A percentile compares a stretch with the other conserved stretches of the same genome.
phyloP scores from a whole-genome alignment of 2,797 vertebrate genomes.

The Chelidonichthys spinosus region DNA sequence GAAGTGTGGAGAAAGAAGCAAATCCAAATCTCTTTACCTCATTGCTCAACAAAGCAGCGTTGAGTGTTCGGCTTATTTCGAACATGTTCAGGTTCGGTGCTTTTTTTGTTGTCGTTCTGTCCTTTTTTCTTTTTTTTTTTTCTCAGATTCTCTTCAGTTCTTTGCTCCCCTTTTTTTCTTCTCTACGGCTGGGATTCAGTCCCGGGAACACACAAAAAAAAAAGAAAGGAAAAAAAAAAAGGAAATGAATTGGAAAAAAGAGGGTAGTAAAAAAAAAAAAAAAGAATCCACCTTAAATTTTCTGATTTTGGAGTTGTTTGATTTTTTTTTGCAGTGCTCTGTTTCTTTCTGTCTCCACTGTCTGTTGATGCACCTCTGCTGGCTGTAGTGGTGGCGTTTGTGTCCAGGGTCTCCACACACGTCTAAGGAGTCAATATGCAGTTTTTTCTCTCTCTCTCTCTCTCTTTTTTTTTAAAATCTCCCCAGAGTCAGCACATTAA shows the following conservation, averaged over 20 bases:
- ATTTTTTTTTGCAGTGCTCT: constrained; percentile 65
- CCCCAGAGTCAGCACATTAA: constrained; percentile 99
- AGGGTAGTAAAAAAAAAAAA: constrained; percentile 49
- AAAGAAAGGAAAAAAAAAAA: constrained; percentile 56
- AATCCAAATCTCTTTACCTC: constrained; percentile 92
- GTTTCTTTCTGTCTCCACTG: constrained; percentile 59
- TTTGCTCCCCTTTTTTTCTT: constrained; percentile 71
- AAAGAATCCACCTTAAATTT: constrained; percentile 81
- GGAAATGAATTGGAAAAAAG: constrained; percentile 74
- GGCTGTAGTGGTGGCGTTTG: constrained; percentile 91
- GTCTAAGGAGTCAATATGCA: constrained; percentile 94
- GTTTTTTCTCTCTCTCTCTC: constrained; percentile 68
- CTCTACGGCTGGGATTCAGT: constrained; percentile 78
- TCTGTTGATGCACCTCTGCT: constrained; percentile 90
- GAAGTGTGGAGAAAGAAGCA: constrained; percentile 71
- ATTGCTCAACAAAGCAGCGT: constrained; percentile 99
- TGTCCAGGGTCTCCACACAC: constrained; percentile 91
- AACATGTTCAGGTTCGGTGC: constrained; percentile 92
- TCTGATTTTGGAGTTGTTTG: constrained; percentile 70
- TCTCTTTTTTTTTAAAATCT: constrained; percentile 86
- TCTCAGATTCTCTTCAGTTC: constrained; percentile 74
- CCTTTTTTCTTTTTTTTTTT: constrained; percentile 50
- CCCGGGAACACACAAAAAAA: constrained; percentile 75
- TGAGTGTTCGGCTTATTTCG: constrained; percentile 99
- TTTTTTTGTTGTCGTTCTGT: constrained; percentile 59